Conservation (phyloP, 1,140 invertebrate species). For the Lepidurus couesii region DNA sequence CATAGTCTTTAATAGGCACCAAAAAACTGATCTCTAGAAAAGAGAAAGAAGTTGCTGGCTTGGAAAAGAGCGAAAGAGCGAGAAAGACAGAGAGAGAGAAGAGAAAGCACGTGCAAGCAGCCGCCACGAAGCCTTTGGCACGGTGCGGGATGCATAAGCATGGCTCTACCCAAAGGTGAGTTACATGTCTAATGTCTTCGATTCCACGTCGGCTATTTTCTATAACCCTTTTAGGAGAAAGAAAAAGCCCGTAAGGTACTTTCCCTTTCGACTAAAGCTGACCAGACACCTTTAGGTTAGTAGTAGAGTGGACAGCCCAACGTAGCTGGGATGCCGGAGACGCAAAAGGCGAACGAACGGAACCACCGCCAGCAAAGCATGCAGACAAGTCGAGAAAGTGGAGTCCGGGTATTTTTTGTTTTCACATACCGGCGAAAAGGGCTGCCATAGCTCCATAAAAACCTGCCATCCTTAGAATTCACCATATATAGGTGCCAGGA, state of each 20-base stretch:
- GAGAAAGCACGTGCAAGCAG: slow-evolving; percentile 5
- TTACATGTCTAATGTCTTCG: slow-evolving; percentile 15
- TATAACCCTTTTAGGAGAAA: slow-evolving; percentile 19
- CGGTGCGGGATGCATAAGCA: neutral
- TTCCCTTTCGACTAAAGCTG: slow-evolving; percentile 7
- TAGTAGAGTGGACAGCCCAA: neutral
- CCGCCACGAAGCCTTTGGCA: slow-evolving; percentile 7
- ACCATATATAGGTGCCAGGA: too few relatives aligned
- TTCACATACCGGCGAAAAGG: neutral
- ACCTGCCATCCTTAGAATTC: too few relatives aligned
- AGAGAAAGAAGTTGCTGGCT: neutral
- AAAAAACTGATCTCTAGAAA: neutral
- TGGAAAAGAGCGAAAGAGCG: neutral
- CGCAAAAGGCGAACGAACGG: slow-evolving; percentile 4
- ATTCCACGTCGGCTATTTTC: slow-evolving; percentile 5
- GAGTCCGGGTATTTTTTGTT: neutral
- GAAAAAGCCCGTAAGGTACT: slow-evolving; percentile 18
- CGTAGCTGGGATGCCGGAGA: neutral
- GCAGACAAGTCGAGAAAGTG: slow-evolving; percentile 21
- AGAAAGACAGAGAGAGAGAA: slow-evolving; percentile 1
- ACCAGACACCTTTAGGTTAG: neutral
- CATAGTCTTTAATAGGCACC: neutral
- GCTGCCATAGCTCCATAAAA: neutral
- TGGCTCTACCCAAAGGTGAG: neutral
- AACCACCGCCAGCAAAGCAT: slow-evolving; percentile 15